Conservation (phyloP, 2,797 vertebrate genomes). For the Sternotherus odoratus region DNA sequence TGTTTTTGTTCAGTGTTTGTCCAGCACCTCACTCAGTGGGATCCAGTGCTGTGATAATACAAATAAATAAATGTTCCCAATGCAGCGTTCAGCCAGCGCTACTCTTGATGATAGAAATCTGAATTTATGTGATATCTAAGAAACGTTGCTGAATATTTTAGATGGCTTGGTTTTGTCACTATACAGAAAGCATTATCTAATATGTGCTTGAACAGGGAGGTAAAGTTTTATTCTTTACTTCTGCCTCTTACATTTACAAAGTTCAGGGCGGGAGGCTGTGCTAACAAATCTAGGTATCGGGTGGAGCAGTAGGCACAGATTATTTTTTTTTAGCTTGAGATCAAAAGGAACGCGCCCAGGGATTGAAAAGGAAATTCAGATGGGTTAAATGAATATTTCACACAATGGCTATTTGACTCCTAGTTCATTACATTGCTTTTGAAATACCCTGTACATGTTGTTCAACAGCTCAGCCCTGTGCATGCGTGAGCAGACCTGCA, state of each 20-base stretch:
- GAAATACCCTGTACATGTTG: background rate
- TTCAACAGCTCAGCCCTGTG: background rate
- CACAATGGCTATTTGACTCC: background rate
- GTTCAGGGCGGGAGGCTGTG: background rate
- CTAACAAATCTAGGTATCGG: background rate
- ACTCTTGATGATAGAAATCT: background rate
- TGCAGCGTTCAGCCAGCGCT: background rate
- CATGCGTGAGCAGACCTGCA: background rate
- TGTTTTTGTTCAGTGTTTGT: too few species aligned
- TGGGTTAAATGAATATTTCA: background rate
- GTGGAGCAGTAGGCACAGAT: background rate
- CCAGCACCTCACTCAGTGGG: too few species aligned
- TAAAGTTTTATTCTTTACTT: background rate
- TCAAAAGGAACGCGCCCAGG: slow-evolving; percentile 14
- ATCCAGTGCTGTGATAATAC: too few species aligned
- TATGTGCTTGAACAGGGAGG: background rate
- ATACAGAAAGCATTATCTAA: too few species aligned
- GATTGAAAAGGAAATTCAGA: accelerated
- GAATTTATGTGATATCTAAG: background rate
- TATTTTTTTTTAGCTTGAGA: background rate
- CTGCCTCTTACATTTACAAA: background rate
- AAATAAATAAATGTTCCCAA: background rate
- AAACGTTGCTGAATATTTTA: background rate
- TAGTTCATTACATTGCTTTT: background rate
- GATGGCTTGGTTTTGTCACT: background rate